phyloP scores from a whole-genome alignment of 2,113 vertebrate genomes.

The Otus sunia region DNA sequence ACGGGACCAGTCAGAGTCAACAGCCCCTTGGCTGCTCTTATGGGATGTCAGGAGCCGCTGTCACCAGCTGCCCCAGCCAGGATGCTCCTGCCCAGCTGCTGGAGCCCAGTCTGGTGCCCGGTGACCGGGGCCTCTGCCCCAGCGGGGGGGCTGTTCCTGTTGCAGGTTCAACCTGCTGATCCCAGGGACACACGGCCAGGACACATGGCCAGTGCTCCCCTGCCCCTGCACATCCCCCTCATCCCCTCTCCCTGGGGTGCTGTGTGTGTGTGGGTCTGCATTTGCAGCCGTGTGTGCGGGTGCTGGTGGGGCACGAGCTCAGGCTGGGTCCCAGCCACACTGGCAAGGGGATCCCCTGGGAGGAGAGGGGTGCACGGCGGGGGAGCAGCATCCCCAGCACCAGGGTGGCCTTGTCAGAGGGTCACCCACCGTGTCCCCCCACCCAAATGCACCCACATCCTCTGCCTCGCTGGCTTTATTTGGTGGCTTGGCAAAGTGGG shows the following conservation, averaged over 20 bases:
- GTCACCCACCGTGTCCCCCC: neutral
- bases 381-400: neutral
- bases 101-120: neutral
- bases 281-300: neutral
- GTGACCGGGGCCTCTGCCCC: too few species aligned
- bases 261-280: too few species aligned
- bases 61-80: too few species aligned
- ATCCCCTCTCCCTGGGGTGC: too few species aligned
- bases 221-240: neutral
- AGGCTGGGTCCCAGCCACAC: neutral
- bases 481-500: too few species aligned
- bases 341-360: too few species aligned
- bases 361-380: neutral
- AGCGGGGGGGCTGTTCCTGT: too few species aligned
- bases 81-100: too few species aligned
- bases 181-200: too few species aligned
- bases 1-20: neutral
- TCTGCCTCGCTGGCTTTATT: neutral
- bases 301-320: neutral
- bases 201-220: neutral
- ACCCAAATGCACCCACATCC: neutral
- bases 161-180: too few species aligned
- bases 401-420: rapidly evolving
- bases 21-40: neutral
- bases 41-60: too few species aligned